phyloP scores from a whole-genome alignment of 2,113 vertebrate species.

The Eclectus roratus region DNA sequence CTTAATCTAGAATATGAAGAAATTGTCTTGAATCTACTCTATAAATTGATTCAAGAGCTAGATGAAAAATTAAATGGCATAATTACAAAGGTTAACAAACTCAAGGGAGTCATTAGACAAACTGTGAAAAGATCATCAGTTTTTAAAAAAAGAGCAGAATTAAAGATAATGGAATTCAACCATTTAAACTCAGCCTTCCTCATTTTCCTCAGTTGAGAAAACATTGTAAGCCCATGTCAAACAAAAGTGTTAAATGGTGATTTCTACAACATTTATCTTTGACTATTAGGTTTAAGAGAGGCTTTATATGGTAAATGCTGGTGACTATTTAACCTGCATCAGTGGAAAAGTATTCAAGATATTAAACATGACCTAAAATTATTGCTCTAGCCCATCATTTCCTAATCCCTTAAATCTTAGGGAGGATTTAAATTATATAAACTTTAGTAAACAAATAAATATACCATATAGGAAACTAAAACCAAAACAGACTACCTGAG shows the following conservation, averaged over 20 bases:
- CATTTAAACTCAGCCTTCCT: neutral
- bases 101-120: constrained; percentile 19
- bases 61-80: constrained; percentile 20
- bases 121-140: neutral
- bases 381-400: neutral
- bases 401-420: neutral
- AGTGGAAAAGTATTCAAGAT: neutral
- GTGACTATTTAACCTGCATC: constrained; percentile 7
- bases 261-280: neutral
- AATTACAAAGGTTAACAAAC: constrained; percentile 32
- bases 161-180: constrained; percentile 28
- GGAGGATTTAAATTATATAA: neutral
- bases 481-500: neutral
- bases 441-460: constrained; percentile 9
- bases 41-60: neutral
- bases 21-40: neutral
- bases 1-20: neutral
- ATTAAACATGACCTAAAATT: neutral
- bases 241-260: constrained; percentile 12
- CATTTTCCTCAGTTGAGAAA: constrained; percentile 35
- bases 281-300: constrained; percentile 13
- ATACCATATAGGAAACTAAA: neutral
- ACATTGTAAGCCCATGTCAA: constrained; percentile 29
- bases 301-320: constrained; percentile 29
- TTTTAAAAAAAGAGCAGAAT: neutral